phyloP scores from a whole-genome alignment of 35 echinoderm and acorn worm species.

The Apostichopus californicus region DNA sequence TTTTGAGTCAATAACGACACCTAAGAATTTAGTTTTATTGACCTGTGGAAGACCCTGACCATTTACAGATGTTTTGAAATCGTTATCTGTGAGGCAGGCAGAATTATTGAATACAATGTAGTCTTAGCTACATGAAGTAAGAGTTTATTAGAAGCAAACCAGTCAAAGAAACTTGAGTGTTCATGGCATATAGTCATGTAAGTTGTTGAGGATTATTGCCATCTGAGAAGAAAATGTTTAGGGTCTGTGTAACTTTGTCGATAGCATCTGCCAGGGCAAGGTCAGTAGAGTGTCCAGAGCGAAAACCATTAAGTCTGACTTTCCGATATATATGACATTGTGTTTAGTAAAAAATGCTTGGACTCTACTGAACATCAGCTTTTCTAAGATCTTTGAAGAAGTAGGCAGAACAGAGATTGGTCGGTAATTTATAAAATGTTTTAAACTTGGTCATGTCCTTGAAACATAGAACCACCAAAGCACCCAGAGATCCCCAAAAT shows the following conservation, averaged over 20 bases:
- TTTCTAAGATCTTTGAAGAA: background rate
- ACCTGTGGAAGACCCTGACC: background rate
- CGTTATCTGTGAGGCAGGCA: background rate
- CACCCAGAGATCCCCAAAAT: no score
- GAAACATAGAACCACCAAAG: no score
- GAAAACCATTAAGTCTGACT: background rate
- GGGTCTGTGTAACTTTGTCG: background rate
- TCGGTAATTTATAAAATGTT: background rate
- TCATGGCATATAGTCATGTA: conserved; percentile 2
- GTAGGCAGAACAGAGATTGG: background rate
- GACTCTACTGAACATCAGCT: conserved; percentile 10
- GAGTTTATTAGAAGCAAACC: conserved; percentile 31
- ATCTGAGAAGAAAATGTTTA: background rate
- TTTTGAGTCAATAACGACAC: conserved; percentile 17
- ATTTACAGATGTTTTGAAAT: conserved; percentile 25
- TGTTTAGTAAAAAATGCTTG: background rate
- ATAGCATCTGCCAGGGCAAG: background rate
- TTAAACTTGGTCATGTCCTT: no score
- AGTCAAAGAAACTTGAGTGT: conserved; percentile 17
- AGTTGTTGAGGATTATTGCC: background rate
- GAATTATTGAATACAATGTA: conserved; percentile 28
- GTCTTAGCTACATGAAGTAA: background rate
- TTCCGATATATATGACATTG: background rate
- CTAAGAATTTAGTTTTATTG: conserved; percentile 20
- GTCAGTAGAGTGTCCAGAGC: background rate